A percentile compares a stretch with the other conserved stretches of the same genome.
These are phyloP conservation scores for Chiloscyllium punctatum DNA, from an alignment of 2,797 vertebrate species.

Conservation along the genomic window DNA sequence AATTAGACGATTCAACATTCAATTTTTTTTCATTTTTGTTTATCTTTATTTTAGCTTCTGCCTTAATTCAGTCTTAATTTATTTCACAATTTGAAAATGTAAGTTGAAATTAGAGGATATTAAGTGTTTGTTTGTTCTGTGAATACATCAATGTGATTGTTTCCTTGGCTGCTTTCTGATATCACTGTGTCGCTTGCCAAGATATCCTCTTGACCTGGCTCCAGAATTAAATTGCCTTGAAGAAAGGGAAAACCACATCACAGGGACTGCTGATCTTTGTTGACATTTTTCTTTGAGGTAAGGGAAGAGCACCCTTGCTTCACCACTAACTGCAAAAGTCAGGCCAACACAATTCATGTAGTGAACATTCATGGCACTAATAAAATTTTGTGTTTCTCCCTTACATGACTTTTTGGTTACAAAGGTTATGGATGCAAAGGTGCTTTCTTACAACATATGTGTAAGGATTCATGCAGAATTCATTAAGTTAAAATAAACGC, in stretches of 20 bases:
- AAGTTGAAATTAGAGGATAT: background rate
- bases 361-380: background rate
- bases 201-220: too few species aligned
- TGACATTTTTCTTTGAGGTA: too few species aligned
- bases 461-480: background rate
- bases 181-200: too few species aligned
- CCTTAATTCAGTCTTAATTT: too few species aligned
- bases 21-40: too few species aligned
- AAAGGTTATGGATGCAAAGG: background rate
- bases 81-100: too few species aligned
- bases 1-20: too few species aligned
- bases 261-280: background rate
- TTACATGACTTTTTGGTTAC: background rate
- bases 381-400: background rate
- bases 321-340: background rate
- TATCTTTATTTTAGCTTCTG: too few species aligned
- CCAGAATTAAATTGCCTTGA: too few species aligned
- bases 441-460: slow-evolving; percentile 26
- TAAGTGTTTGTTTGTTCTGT: background rate
- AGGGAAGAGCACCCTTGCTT: too few species aligned
- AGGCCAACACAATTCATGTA: background rate
- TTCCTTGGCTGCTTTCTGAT: too few species aligned
- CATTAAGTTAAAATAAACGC: slow-evolving; percentile 13
- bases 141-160: background rate
- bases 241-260: too few species aligned